Percentiles rank a stretch among this genome's conserved stretches.
Evolutionary conservation across 2,797 vertebrate genomes (phyloP).

Genomic region (Pygocentrus nattereri): DNA sequence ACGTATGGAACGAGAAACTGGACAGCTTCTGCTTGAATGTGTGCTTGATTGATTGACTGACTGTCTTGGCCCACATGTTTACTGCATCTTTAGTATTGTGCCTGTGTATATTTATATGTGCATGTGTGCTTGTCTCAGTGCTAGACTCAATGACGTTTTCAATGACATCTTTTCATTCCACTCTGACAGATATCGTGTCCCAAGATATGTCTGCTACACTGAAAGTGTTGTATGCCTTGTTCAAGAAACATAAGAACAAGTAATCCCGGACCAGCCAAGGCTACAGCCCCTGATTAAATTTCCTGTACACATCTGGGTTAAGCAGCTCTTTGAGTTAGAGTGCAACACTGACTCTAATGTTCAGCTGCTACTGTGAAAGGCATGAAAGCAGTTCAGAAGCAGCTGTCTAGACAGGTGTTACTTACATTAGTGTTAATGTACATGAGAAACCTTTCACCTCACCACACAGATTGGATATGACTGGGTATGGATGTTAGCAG

Average conservation of each 20-base stretch:
- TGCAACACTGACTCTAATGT: not conserved
- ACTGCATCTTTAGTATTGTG: not conserved
- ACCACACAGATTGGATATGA: slow-evolving; percentile 33
- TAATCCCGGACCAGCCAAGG: slow-evolving; percentile 16
- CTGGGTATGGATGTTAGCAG: slow-evolving; percentile 36
- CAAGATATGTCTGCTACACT: slow-evolving; percentile 82
- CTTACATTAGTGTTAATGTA: slow-evolving; percentile 21
- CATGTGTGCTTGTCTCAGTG: slow-evolving; percentile 29
- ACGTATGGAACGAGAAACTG: slow-evolving; percentile 1
- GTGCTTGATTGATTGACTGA: slow-evolving; percentile 9
- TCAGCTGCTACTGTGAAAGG: slow-evolving; percentile 6
- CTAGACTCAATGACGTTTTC: slow-evolving; percentile 15
- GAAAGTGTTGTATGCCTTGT: slow-evolving; percentile 87
- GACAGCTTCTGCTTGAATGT: not conserved
- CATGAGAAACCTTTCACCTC: slow-evolving; percentile 2
- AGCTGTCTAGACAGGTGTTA: slow-evolving; percentile 25
- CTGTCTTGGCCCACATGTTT: not conserved
- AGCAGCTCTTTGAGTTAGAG: slow-evolving; percentile 12
- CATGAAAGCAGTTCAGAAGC: slow-evolving; percentile 13
- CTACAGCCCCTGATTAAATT: slow-evolving; percentile 29
- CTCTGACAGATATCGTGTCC: slow-evolving; percentile 86
- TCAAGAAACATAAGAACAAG: slow-evolving; percentile 81
- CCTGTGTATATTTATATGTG: not conserved
- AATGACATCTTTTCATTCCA: slow-evolving; percentile 32
- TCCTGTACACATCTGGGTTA: slow-evolving; percentile 4